Percentiles rank a stretch among this genome's conserved stretches.
phyloP scores from a whole-genome alignment of 2,888 invertebrate species.

The Rhagium mordax region DNA sequence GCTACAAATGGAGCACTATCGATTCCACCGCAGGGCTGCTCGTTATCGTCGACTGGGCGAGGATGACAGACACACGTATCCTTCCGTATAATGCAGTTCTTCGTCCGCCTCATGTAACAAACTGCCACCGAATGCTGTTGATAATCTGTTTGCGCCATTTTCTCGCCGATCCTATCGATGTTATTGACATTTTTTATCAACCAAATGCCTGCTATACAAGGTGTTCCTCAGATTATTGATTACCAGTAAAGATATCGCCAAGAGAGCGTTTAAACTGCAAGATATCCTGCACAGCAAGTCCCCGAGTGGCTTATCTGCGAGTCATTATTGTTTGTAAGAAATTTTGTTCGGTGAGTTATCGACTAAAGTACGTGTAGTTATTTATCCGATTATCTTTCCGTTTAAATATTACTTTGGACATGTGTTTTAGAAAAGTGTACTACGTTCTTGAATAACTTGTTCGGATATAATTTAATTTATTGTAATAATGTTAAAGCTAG shows the following conservation, averaged over 20 bases:
- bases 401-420: slow-evolving; percentile 19
- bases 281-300: slow-evolving; percentile 3
- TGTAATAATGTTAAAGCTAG: too few relatives aligned
- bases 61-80: slow-evolving; percentile 36
- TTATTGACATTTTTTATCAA: slow-evolving; percentile 45
- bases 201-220: slow-evolving; percentile 39
- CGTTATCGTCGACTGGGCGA: slow-evolving; percentile 32
- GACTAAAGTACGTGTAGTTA: slow-evolving; percentile 2
- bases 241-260: slow-evolving; percentile 39
- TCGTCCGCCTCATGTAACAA: slow-evolving; percentile 10
- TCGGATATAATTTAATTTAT: not conserved
- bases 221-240: slow-evolving; percentile 42
- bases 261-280: slow-evolving; percentile 5
- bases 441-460: not conserved
- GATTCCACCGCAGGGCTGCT: slow-evolving; percentile 42
- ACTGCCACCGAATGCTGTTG: slow-evolving; percentile 10
- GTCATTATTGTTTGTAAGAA: slow-evolving; percentile 33
- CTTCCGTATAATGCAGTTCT: slow-evolving; percentile 16
- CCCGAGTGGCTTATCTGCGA: slow-evolving; percentile 17
- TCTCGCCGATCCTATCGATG: slow-evolving; percentile 35
- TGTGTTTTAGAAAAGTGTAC: not conserved
- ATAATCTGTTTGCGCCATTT: slow-evolving; percentile 42
- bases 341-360: slow-evolving; percentile 29
- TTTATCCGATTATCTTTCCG: slow-evolving; percentile 15
- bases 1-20: slow-evolving; percentile 39